Base-by-base conservation (phyloP, 2,113 vertebrate species). In the Haliaeetus leucogaster region DNA sequence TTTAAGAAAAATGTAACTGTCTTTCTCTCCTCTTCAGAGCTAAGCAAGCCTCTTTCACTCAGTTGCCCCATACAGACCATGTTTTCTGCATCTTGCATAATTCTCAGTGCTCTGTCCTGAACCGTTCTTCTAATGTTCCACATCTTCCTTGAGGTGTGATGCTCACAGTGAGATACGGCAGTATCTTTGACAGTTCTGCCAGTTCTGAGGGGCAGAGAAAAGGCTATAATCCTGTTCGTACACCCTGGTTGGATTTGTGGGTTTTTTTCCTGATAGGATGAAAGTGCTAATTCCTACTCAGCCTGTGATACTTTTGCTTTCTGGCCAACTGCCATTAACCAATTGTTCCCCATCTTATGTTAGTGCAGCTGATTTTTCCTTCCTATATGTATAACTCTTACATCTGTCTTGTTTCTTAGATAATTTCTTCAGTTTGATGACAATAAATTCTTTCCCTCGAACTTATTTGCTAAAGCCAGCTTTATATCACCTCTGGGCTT, bases 381-480 rank as follows among this genome's bases (percentile, higher is more conserved):
- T 6, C 15, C 3, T 38, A 2, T 59, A 14, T 7, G 1, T 23
- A 0, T 7, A 45, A 42, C 3, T 32, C 25, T 74, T 36, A 23
- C 1, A 43, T 4, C 3, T 45, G 3, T 56, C 30, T 47, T 86
- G 4, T 52, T 65, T 42, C 50, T 56, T n/a, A 42, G 50, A 10
- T 66, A 26, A 42, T 16, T 56, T 79, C 8, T 74, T 79, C 63
- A 36, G 10, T 38, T 82, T 50, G 11, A 17, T 66, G 42, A 4
- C 7, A 7, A 40, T 6, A 45, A 59, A 32, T 19, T 56, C 3
- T 52, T 52, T 82, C 6, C 13, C 21, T 92, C 23, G 14, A 30
- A 38, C 2, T 58, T 50, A 26, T 15, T 68, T 63, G 9, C 43
- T 63, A 36, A 80, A 66, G 3, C 3, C 48, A 36, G 9, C 13